Conservation (phyloP, 2,113 vertebrate genomes). For the Mixornis gularis region DNA sequence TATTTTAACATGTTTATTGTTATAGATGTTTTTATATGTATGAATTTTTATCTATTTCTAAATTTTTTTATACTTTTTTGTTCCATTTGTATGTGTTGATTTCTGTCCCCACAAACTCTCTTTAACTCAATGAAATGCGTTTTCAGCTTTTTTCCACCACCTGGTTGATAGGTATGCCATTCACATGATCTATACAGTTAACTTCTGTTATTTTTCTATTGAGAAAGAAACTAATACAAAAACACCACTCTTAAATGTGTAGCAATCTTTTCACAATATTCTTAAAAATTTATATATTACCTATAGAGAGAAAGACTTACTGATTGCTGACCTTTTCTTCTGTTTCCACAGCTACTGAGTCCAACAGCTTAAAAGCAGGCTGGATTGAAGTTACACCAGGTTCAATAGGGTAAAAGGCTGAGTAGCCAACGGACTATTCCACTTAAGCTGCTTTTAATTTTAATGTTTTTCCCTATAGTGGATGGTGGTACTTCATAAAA, state of each 20-base stretch:
- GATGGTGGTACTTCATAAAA: neutral
- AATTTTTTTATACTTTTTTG: neutral
- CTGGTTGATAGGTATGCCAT: neutral
- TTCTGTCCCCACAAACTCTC: neutral
- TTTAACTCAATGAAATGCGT: neutral
- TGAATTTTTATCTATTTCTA: neutral
- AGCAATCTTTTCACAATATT: neutral
- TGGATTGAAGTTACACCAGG: neutral
- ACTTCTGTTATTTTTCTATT: neutral
- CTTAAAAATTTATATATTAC: neutral
- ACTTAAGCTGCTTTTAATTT: neutral
- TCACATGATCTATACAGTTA: neutral
- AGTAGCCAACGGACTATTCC: neutral
- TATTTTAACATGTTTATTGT: neutral
- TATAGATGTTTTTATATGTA: neutral
- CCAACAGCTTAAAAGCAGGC: neutral
- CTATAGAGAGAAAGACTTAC: neutral
- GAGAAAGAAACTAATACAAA: neutral
- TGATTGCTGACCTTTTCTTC: neutral
- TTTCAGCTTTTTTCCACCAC: neutral
- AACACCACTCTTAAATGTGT: neutral
- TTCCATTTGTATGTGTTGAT: neutral
- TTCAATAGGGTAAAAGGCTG: neutral
- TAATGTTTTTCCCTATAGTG: neutral
- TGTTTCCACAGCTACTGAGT: neutral